A percentile compares a stretch with the other conserved stretches of the same genome.
phyloP scores from a whole-genome alignment of 2,113 vertebrate genomes.

The Coracopsis vasa region DNA sequence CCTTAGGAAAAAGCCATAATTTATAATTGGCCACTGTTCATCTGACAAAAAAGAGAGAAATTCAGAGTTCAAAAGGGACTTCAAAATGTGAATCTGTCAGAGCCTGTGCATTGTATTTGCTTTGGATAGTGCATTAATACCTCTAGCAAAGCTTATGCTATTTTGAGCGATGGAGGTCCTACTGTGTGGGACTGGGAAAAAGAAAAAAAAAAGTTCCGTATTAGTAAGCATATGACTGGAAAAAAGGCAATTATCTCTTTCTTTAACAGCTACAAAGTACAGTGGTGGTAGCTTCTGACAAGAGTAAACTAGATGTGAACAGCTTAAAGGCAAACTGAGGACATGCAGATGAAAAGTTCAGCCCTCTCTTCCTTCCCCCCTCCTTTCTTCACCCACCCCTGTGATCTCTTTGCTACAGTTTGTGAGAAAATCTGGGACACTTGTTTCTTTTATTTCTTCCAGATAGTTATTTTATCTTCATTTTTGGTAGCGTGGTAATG shows the following conservation, averaged over 20 bases:
- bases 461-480: constrained; percentile 58
- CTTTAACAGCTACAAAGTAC: constrained; percentile 35
- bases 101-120: not conserved
- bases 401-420: constrained; percentile 51
- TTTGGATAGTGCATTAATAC: constrained; percentile 23
- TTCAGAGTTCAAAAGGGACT: constrained; percentile 29
- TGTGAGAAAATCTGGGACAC: constrained; percentile 50
- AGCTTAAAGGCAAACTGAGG: constrained; percentile 54
- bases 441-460: constrained; percentile 55
- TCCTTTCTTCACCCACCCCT: not conserved
- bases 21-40: not conserved
- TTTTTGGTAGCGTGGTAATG: constrained; percentile 52
- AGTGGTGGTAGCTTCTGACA: constrained; percentile 40
- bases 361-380: constrained; percentile 6
- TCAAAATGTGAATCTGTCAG: constrained; percentile 45
- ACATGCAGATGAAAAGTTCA: constrained; percentile 53
- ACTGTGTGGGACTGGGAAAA: not conserved
- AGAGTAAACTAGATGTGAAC: constrained; percentile 49
- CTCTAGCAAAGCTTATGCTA: not conserved
- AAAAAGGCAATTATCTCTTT: constrained; percentile 47
- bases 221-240: constrained; percentile 39
- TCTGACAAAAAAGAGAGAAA: constrained; percentile 15
- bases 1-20: not conserved
- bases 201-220: constrained; percentile 13
- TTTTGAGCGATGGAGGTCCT: constrained; percentile 20